These are phyloP conservation scores for Macaria liturata DNA, from an alignment of 2,888 invertebrate species.

Conservation along the genomic window DNA sequence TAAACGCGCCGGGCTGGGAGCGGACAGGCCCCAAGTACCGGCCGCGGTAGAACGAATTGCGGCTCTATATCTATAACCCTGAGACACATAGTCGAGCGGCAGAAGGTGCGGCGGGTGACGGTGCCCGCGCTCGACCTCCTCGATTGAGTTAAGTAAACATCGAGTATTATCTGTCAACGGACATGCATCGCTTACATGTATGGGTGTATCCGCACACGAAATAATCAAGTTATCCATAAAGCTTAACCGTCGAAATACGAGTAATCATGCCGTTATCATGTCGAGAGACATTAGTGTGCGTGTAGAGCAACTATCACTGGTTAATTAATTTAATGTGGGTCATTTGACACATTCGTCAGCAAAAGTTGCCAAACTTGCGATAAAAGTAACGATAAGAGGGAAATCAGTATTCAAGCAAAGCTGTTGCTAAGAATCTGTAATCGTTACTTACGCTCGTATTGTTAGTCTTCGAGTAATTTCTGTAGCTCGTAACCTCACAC, in stretches of 20 bases:
- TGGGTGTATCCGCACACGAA: conserved; percentile 58
- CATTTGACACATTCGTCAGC: conserved; percentile 27
- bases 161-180: conserved; percentile 82
- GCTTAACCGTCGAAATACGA: conserved; percentile 51
- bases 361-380: conserved; percentile 28
- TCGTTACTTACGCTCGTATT: too few species aligned
- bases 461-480: too few species aligned
- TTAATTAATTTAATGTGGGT: conserved; percentile 38
- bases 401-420: conserved; percentile 8
- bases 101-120: conserved; percentile 45
- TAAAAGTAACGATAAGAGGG: conserved; percentile 27
- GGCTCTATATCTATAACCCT: conserved; percentile 58
- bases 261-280: conserved; percentile 25
- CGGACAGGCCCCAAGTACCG: conserved; percentile 60
- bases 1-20: conserved; percentile 56
- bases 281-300: conserved; percentile 23
- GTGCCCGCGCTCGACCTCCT: conserved; percentile 66
- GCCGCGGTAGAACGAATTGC: conserved; percentile 52
- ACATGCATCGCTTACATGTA: conserved; percentile 65
- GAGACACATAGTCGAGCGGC: conserved; percentile 51
- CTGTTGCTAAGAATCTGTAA: too few species aligned
- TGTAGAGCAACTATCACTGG: conserved; percentile 27
- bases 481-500: too few species aligned
- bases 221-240: conserved; percentile 73
- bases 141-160: conserved; percentile 82